Conservation (phyloP, 1,140 invertebrate species). For the Ceratina japonica region DNA sequence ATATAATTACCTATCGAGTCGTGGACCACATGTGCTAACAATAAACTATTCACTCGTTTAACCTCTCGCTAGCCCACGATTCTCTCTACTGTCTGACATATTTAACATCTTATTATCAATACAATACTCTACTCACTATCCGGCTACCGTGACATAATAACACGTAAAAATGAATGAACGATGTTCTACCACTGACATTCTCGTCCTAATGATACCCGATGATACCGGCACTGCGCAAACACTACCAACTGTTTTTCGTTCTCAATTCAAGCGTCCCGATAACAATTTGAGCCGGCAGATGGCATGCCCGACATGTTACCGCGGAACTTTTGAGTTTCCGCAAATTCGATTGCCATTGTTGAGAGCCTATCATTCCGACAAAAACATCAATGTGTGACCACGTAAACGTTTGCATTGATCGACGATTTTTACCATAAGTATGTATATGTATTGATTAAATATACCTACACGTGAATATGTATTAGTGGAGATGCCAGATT, state of each 20-base stretch:
- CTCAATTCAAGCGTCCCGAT: no score
- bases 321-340: no score
- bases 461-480: no score
- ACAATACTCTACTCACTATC: constrained; percentile 29
- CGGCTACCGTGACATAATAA: constrained; percentile 33
- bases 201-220: neutral
- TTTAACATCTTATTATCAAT: constrained; percentile 31
- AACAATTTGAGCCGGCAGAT: no score
- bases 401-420: no score
- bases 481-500: no score
- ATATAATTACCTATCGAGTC: constrained; percentile 35
- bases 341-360: no score
- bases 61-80: constrained; percentile 11
- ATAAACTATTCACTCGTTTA: constrained; percentile 4
- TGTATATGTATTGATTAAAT: no score
- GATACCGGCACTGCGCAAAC: neutral
- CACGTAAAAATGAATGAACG: constrained; percentile 34
- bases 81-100: constrained; percentile 5
- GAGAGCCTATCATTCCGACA: no score
- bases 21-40: neutral
- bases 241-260: constrained; percentile 6
- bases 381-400: no score
- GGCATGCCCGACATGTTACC: no score
- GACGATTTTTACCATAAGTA: no score
- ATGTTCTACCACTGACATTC: constrained; percentile 9